Percentiles rank a stretch among this genome's conserved stretches.
phyloP scores from a whole-genome alignment of 2,797 vertebrate species.

The Paguma larvata region DNA sequence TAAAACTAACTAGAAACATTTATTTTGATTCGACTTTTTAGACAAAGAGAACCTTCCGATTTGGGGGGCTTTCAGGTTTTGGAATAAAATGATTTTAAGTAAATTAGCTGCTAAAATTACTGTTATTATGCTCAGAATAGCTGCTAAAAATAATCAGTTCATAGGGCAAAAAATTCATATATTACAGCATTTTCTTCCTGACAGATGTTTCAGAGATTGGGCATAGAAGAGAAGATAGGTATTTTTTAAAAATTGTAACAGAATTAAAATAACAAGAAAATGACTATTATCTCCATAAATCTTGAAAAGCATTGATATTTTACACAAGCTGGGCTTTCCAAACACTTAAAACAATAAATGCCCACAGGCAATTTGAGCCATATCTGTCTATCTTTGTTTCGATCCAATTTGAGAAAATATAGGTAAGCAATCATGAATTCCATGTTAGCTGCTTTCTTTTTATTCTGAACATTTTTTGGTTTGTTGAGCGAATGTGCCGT shows the following conservation, averaged over 20 bases:
- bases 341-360: conserved; percentile 49
- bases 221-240: conserved; percentile 35
- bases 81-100: conserved; percentile 70
- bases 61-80: conserved; percentile 60
- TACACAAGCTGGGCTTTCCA: conserved; percentile 40
- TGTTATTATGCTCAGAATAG: conserved; percentile 75
- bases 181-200: conserved; percentile 54
- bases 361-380: conserved; percentile 10
- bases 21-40: conserved; percentile 77
- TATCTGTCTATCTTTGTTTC: conserved; percentile 34
- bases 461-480: conserved; percentile 7
- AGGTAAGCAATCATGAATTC: background rate
- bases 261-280: conserved; percentile 69
- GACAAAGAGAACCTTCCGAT: conserved; percentile 73
- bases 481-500: background rate
- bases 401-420: conserved; percentile 23
- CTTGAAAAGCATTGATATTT: conserved; percentile 55
- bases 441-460: background rate
- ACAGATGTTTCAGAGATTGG: conserved; percentile 73
- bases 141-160: conserved; percentile 78
- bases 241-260: conserved; percentile 47
- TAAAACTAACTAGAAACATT: conserved; percentile 73
- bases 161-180: conserved; percentile 64
- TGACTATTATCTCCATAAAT: conserved; percentile 39
- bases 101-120: conserved; percentile 78